A percentile compares a stretch with the other conserved stretches of the same genome.
Evolutionary conservation across 1,140 invertebrate genomes (phyloP).

Genomic region (Drosophila pectinifera): DNA sequence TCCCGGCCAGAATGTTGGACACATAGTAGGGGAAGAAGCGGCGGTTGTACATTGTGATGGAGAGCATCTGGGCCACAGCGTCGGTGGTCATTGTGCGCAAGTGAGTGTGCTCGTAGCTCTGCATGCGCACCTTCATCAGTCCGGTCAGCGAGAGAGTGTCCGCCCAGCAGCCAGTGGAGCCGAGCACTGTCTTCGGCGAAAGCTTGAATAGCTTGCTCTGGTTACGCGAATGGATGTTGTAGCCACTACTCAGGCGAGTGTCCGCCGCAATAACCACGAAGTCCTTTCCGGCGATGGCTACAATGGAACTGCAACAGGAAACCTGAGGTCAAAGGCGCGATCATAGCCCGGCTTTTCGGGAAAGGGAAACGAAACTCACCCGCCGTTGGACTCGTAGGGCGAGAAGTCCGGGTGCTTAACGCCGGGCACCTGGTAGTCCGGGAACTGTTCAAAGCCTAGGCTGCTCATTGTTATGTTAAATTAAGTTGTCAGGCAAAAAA

Average conservation of each 20-base stretch:
- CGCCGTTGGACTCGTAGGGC: conserved; percentile 92
- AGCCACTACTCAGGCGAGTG: conserved; percentile 96
- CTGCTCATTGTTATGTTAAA: conserved; percentile 58
- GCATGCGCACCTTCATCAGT: conserved; percentile 93
- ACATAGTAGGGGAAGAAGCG: conserved; percentile 99
- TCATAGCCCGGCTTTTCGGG: background rate
- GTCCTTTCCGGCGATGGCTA: conserved; percentile 97
- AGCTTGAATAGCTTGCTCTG: conserved; percentile 94
- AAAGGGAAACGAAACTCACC: conserved; percentile 85
- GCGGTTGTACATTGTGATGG: conserved; percentile 97
- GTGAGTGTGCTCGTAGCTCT: conserved; percentile 98
- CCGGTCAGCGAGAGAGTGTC: conserved; percentile 97
- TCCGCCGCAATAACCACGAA: conserved; percentile 95
- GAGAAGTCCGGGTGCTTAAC: conserved; percentile 88
- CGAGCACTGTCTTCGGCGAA: conserved; percentile 93
- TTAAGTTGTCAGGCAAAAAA: conserved; percentile 33
- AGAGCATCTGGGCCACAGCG: conserved; percentile 97
- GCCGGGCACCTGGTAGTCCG: conserved; percentile 88
- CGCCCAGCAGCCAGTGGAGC: conserved; percentile 97
- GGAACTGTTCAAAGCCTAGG: conserved; percentile 85
- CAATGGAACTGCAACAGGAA: conserved; percentile 88
- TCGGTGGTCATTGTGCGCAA: conserved; percentile 96
- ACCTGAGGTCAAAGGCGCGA: background rate
- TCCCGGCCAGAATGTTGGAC: conserved; percentile 96
- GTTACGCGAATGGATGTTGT: conserved; percentile 94